A percentile compares a stretch with the other conserved stretches of the same genome.
These are phyloP conservation scores for Drosophila guanche DNA, from an alignment of 1,140 invertebrate genomes.

Conservation along the genomic window DNA sequence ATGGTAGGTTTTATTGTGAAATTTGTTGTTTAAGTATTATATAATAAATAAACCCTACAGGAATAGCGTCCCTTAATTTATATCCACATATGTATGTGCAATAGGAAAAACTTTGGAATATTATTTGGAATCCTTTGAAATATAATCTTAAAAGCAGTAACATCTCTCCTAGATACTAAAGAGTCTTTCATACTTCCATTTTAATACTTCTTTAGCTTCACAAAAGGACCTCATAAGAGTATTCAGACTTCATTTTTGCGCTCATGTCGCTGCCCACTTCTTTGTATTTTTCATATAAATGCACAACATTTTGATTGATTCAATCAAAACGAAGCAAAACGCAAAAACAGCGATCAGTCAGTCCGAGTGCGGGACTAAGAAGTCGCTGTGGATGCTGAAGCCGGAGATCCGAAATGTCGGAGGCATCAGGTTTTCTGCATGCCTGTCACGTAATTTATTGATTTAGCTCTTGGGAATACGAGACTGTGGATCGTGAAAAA, in stretches of 20 bases:
- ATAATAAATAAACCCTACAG: too few species aligned
- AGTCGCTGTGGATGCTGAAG: conserved; percentile 24
- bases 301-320: conserved; percentile 80
- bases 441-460: conserved; percentile 83
- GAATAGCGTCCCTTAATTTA: too few species aligned
- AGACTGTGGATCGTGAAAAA: conserved; percentile 72
- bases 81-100: too few species aligned
- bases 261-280: neutral
- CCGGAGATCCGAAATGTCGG: conserved; percentile 33
- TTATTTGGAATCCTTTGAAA: too few species aligned
- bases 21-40: too few species aligned
- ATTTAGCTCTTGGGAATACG: conserved; percentile 83
- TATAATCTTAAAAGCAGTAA: too few species aligned
- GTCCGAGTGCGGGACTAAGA: conserved; percentile 20
- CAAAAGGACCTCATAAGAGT: conserved; percentile 9
- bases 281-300: conserved; percentile 61
- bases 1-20: too few species aligned
- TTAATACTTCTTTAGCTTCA: neutral
- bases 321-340: conserved; percentile 76
- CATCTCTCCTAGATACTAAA: too few species aligned
- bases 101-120: too few species aligned
- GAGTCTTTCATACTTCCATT: too few species aligned
- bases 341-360: conserved; percentile 52
- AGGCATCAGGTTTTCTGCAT: conserved; percentile 79
- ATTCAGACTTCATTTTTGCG: conserved; percentile 14